Percentiles rank a stretch among this genome's conserved stretches.
phyloP scores from a whole-genome alignment of 1,140 invertebrate genomes.

The Sminthurides bifidus region DNA sequence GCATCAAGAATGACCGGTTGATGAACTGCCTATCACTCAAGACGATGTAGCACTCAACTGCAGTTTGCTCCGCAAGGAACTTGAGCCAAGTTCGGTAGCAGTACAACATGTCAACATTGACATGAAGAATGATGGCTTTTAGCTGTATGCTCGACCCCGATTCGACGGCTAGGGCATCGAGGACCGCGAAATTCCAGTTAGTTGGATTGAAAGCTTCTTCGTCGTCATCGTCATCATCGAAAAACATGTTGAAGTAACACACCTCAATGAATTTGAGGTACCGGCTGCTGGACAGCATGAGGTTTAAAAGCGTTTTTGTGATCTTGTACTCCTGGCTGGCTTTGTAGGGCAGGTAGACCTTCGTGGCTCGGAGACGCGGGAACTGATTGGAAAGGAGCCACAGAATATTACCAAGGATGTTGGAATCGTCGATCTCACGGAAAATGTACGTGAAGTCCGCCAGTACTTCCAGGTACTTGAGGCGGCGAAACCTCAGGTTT shows the following conservation, averaged over 20 bases:
- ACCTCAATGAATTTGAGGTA: background rate
- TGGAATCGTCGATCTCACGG: slow-evolving; percentile 2
- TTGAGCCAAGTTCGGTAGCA: background rate
- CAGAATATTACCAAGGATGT: background rate
- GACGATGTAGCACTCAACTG: background rate
- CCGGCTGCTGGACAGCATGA: background rate
- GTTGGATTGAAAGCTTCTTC: no score
- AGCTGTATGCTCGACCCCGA: background rate
- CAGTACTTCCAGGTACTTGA: background rate
- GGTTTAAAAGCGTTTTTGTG: background rate
- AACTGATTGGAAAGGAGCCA: background rate
- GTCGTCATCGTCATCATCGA: background rate
- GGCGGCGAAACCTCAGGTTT: background rate
- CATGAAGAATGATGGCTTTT: background rate
- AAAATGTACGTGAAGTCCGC: slow-evolving; percentile 4
- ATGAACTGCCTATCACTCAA: background rate
- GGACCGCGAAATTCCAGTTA: no score
- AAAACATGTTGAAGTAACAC: background rate
- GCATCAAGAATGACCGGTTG: background rate
- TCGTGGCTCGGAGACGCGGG: background rate
- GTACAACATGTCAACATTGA: background rate
- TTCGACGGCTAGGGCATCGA: background rate
- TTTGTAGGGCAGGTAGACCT: background rate
- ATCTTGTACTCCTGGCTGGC: background rate
- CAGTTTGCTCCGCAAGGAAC: background rate